Percentiles rank a stretch among this genome's conserved stretches.
phyloP scores from a whole-genome alignment of 2,797 vertebrate genomes.

The Sebastes jordani region DNA sequence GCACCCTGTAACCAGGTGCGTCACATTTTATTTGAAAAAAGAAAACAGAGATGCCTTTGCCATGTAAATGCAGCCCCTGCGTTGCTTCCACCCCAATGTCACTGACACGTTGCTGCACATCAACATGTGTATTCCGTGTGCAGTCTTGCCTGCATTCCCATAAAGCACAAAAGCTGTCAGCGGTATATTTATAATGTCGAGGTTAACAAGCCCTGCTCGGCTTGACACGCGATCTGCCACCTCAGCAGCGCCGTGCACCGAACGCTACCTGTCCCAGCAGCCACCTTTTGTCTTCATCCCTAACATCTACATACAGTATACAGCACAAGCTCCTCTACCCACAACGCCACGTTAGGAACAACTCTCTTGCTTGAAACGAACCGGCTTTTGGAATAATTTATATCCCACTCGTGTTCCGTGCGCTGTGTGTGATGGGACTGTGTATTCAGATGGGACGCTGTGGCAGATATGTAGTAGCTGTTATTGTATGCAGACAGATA shows the following conservation, averaged over 20 bases:
- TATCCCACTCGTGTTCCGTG: slow-evolving; percentile 29
- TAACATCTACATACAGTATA: slow-evolving; percentile 9
- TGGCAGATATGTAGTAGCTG: slow-evolving; percentile 30
- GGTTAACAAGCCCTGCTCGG: slow-evolving; percentile 63
- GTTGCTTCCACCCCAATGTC: slow-evolving; percentile 30
- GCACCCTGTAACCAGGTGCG: slow-evolving; percentile 31
- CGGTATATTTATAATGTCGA: slow-evolving; percentile 59
- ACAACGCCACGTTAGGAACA: slow-evolving; percentile 28
- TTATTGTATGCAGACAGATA: slow-evolving; percentile 38
- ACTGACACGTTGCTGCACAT: slow-evolving; percentile 47
- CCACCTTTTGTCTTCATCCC: slow-evolving; percentile 60
- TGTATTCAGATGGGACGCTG: slow-evolving; percentile 36
- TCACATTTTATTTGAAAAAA: slow-evolving; percentile 31
- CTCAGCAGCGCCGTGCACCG: slow-evolving; percentile 42
- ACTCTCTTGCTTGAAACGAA: slow-evolving; percentile 46
- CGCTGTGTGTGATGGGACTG: slow-evolving; percentile 20
- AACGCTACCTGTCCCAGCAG: slow-evolving; percentile 40
- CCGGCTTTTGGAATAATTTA: slow-evolving; percentile 59
- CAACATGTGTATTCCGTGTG: slow-evolving; percentile 10
- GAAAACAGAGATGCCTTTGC: neutral
- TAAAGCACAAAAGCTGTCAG: slow-evolving; percentile 55
- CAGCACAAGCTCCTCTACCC: neutral
- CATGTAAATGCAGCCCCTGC: slow-evolving; percentile 30
- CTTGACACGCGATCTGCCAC: slow-evolving; percentile 58
- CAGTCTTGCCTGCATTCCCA: neutral